Conservation (phyloP, 2,113 vertebrate species). For the Tiliqua scincoides region DNA sequence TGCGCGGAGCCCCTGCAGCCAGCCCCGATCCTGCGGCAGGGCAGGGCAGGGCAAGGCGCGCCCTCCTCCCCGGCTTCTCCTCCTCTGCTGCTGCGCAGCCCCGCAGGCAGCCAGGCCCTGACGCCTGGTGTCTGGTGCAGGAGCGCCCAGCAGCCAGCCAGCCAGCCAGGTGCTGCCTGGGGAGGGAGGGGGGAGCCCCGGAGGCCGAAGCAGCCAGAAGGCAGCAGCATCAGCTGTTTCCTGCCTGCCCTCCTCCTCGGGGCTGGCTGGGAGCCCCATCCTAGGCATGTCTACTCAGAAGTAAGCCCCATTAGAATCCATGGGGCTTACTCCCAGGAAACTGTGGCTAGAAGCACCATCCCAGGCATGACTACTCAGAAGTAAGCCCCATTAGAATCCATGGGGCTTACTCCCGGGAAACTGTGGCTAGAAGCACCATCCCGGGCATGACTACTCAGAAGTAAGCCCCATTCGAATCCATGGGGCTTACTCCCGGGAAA, state of each 20-base stretch:
- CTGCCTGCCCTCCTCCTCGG: not conserved
- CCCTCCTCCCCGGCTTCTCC: not conserved
- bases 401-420: no score
- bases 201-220: slow-evolving; percentile 2
- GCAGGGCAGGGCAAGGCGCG: not conserved
- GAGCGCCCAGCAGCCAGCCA: slow-evolving; percentile 8
- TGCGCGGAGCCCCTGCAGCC: not conserved
- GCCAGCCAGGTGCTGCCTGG: slow-evolving; percentile 3
- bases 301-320: no score
- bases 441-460: no score
- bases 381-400: no score
- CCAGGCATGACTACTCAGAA: no score
- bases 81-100: not conserved
- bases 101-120: slow-evolving; percentile 23
- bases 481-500: no score
- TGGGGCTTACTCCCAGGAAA: no score
- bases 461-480: no score
- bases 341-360: no score
- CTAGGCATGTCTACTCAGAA: no score
- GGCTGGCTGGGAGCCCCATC: not conserved
- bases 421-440: no score
- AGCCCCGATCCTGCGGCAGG: not conserved
- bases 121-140: not conserved
- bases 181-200: not conserved
- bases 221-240: slow-evolving; percentile 41